Conservation (phyloP, 2,797 vertebrate genomes). For the Lophotriccus pileatus region DNA sequence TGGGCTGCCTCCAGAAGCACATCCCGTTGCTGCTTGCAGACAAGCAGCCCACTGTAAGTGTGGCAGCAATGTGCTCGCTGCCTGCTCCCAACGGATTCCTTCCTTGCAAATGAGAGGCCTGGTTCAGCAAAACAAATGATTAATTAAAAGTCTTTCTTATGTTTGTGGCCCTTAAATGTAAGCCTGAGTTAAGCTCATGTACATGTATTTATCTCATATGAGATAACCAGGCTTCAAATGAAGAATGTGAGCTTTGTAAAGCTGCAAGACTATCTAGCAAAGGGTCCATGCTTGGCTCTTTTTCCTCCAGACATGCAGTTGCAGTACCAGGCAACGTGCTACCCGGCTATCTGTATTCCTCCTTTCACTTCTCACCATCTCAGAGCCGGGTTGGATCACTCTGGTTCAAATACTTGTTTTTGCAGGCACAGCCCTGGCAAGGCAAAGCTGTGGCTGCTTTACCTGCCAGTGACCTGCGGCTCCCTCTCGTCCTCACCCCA, state of each 20-base stretch:
- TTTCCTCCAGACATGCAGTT: not conserved
- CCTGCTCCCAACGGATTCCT: not conserved
- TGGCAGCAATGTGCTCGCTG: accelerated
- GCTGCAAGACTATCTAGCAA: not conserved
- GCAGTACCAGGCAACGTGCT: accelerated
- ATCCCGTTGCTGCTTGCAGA: not conserved
- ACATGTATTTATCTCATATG: not conserved
- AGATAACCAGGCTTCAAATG: not conserved
- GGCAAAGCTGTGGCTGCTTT: not conserved
- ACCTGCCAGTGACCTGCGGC: not conserved
- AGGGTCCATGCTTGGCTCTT: accelerated
- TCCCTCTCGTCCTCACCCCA: not conserved
- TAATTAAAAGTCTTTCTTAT: not conserved
- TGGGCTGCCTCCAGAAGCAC: not conserved
- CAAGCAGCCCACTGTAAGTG: not conserved
- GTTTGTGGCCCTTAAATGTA: not conserved
- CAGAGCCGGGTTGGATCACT: not conserved
- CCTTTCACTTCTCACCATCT: not conserved
- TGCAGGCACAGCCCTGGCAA: accelerated
- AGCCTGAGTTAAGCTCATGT: not conserved
- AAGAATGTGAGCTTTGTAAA: not conserved
- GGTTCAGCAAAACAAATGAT: not conserved
- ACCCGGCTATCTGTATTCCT: not conserved
- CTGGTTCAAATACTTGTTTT: not conserved
- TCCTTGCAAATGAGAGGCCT: not conserved